A percentile compares a stretch with the other conserved stretches of the same genome.
phyloP scores from a whole-genome alignment of 2,888 invertebrate genomes.

The Pinctada fucata region DNA sequence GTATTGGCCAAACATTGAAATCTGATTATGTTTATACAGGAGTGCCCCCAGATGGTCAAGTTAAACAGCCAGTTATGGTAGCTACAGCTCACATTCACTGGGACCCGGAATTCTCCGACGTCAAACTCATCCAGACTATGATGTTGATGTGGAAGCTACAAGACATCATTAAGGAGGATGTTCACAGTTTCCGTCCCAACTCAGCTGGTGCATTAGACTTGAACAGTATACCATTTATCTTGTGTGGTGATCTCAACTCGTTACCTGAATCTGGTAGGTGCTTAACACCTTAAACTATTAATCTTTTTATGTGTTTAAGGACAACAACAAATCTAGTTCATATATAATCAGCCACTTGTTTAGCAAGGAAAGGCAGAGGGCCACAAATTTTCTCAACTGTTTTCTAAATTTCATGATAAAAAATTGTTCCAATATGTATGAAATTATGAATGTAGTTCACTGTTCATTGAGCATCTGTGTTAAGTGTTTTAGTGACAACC shows the following conservation, averaged over 20 bases:
- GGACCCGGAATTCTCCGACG: conserved; percentile 99
- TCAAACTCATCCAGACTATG: conserved; percentile 99
- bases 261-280: conserved; percentile 92
- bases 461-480: no score
- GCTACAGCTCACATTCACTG: conserved; percentile 99
- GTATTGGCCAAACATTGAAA: no score
- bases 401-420: no score
- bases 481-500: no score
- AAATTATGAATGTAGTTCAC: no score
- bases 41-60: conserved; percentile 83
- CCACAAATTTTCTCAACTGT: no score
- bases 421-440: no score
- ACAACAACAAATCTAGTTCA: no score
- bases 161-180: conserved; percentile 79
- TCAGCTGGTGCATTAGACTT: conserved; percentile 49
- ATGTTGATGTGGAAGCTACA: conserved; percentile 97
- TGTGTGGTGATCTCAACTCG: conserved; percentile 99
- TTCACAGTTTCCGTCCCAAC: conserved; percentile 46
- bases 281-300: no score
- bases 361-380: no score
- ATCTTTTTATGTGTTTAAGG: no score
- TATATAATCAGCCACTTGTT: no score
- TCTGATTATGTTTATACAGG: conserved; percentile 68
- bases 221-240: conserved; percentile 90
- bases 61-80: conserved; percentile 84